phyloP scores from a whole-genome alignment of 1,140 invertebrate species.

The Megalonaias nervosa region DNA sequence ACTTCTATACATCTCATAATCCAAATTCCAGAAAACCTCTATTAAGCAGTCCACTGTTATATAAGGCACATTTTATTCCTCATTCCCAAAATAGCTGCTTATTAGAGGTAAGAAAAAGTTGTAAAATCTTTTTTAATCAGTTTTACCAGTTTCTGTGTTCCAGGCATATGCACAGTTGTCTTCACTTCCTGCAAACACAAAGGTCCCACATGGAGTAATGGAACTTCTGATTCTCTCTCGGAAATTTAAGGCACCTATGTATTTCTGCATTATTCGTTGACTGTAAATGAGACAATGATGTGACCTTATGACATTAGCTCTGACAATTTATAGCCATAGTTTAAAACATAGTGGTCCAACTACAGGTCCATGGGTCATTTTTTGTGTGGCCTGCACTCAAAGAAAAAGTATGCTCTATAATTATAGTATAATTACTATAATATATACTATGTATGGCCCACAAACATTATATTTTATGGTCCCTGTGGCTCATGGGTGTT shows the following conservation, averaged over 20 bases:
- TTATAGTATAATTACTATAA: too few relatives aligned
- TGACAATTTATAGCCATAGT: too few relatives aligned
- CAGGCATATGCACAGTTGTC: slow-evolving; percentile 87
- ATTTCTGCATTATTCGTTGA: slow-evolving; percentile 67
- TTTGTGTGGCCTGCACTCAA: too few relatives aligned
- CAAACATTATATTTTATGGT: too few relatives aligned
- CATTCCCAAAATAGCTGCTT: background rate
- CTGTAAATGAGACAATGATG: slow-evolving; percentile 43
- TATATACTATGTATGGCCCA: too few relatives aligned
- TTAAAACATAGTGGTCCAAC: too few relatives aligned
- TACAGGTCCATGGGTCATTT: too few relatives aligned
- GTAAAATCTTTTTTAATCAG: too few relatives aligned
- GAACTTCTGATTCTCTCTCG: slow-evolving; percentile 71
- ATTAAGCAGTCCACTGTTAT: background rate
- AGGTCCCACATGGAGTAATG: slow-evolving; percentile 77
- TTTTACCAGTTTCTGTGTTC: slow-evolving; percentile 79
- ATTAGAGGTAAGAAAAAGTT: background rate
- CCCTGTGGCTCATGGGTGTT: too few relatives aligned
- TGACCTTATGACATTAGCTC: too few relatives aligned
- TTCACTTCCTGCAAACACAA: slow-evolving; percentile 84
- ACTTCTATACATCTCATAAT: background rate
- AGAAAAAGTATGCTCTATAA: too few relatives aligned
- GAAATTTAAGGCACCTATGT: slow-evolving; percentile 68
- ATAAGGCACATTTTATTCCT: background rate
- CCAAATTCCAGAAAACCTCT: background rate